phyloP scores from a whole-genome alignment of 2,113 vertebrate genomes.

The Nesogale talazaci region DNA sequence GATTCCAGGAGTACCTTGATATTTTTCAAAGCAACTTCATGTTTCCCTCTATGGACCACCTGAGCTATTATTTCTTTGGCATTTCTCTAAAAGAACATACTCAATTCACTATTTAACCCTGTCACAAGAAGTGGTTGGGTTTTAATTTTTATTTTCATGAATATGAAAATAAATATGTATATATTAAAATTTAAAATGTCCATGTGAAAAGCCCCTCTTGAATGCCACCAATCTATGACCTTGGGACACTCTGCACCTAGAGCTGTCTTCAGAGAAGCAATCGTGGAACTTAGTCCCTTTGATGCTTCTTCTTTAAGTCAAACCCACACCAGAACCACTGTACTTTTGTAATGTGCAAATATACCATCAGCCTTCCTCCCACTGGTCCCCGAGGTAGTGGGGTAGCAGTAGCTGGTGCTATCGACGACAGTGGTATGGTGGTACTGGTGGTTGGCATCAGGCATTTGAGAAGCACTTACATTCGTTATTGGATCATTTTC shows the following conservation, averaged over 20 bases:
- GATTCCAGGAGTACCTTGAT: not conserved
- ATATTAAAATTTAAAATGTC: not conserved
- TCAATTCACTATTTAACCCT: not conserved
- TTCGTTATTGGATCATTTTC: constrained; percentile 94
- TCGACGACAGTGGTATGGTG: not conserved
- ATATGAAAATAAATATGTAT: not conserved
- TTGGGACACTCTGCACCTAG: not conserved
- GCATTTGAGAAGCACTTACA: constrained; percentile 84
- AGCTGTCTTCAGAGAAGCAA: not conserved
- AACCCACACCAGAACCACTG: not conserved
- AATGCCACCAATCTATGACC: not conserved
- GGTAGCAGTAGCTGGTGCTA: not conserved
- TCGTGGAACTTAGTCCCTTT: not conserved
- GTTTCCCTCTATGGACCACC: not conserved
- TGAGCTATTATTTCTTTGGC: not conserved
- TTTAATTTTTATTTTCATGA: not conserved
- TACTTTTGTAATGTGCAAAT: not conserved
- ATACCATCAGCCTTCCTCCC: not conserved
- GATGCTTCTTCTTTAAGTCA: not conserved
- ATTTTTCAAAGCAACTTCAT: not conserved
- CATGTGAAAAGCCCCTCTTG: not conserved
- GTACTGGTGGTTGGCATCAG: fast-evolving
- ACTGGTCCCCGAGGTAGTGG: not conserved
- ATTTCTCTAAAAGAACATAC: not conserved
- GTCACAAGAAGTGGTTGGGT: not conserved